phyloP scores from a whole-genome alignment of 2,797 vertebrate genomes.

The Chromis chromis region DNA sequence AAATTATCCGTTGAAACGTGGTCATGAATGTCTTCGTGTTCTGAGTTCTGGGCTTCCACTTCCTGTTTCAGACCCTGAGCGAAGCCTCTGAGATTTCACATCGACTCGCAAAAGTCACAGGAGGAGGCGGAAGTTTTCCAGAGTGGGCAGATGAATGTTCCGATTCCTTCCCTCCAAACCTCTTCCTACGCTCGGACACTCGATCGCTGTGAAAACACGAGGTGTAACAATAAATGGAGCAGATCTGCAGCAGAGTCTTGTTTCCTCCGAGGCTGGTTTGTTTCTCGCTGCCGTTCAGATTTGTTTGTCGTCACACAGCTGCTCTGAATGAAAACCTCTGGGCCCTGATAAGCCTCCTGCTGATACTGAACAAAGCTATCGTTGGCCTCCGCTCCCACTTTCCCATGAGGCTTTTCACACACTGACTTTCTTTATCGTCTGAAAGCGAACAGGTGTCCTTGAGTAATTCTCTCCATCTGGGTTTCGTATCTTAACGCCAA shows the following conservation, averaged over 20 bases:
- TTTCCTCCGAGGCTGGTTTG: not conserved
- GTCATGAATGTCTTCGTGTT: no score
- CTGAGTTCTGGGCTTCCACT: no score
- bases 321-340: not conserved
- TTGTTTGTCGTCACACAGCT: conserved; percentile 35
- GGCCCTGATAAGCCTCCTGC: conserved; percentile 40
- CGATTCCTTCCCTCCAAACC: not conserved
- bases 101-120: not conserved
- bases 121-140: conserved; percentile 22
- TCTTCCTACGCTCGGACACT: no score
- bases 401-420: conserved; percentile 34
- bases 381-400: conserved; percentile 3
- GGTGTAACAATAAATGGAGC: not conserved
- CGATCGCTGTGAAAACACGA: not conserved
- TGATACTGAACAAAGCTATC: conserved; percentile 32
- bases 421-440: not conserved
- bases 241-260: no score
- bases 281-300: not conserved
- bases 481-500: not conserved
- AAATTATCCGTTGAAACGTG: no score
- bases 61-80: no score
- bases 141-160: not conserved
- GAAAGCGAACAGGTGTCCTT: conserved; percentile 33
- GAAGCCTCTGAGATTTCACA: conserved; percentile 18
- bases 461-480: conserved; percentile 47